Evolutionary conservation across 2,888 invertebrate genomes (phyloP), one percentile per base, ranked within the genome.

Genomic region (Drosophila nigricruria): DNA sequence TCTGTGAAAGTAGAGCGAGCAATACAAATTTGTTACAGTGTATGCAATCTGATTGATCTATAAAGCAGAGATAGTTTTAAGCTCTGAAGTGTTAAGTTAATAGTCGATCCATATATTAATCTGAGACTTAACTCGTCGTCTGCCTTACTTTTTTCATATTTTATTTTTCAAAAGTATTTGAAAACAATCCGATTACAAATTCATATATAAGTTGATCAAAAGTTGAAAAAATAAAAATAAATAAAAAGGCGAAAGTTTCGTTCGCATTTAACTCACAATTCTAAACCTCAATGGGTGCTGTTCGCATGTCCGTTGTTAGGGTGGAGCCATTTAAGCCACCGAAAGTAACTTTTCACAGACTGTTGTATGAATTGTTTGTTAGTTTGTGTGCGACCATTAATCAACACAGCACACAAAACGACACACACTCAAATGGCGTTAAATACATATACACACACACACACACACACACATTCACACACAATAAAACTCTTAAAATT

Each of bases 301-400:
- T 5, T 4, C 62, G 16, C 57, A 52, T 25, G 30, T n/a, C 27
- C 38, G 18, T 6, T 43, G 23, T 30, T 40, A 20, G 52, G 68
- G 53, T n/a, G 52, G 47, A 36, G 27, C 57, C 36, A 25, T 57
- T 38, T 42, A 65, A 56, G 45, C 57, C 59, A 49, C 57, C 60
- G 50, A 61, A 62, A 58, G 60, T 49, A 50, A 62, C 69, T 58
- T 73, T 77, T 66, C 60, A 59, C 68, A 58, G 73, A 66, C 76
- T 75, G 77, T 65, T 67, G 64, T 27, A 64, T 71, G 78, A 77
- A 70, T 73, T 77, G 71, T 77, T 65, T 79, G 82, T 77, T 73
- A 70, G 79, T 77, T 73, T 79, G 72, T 76, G 66, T 66, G 68
- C 58, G 78, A 56, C 73, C 90, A 89, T 87, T 89, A 87, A 89